Base-by-base conservation (phyloP, 2,888 invertebrate genomes). In the Melieria omissa region DNA sequence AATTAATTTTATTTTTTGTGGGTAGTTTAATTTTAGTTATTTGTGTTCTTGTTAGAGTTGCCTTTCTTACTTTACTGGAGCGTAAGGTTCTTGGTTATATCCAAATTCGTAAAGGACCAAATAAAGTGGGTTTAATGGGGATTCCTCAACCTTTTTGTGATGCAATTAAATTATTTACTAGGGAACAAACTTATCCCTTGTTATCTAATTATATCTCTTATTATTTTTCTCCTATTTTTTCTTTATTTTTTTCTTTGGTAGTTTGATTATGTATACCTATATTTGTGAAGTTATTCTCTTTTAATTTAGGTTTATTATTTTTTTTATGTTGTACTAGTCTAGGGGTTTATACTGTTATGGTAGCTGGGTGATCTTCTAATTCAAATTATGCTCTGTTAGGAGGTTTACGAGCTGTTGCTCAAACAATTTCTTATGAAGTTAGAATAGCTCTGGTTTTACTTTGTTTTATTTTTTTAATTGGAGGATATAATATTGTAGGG, bases 371-470 rank as follows among this genome's bases (percentile, higher is more conserved):
- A 82, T 88, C 92, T 77, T 93, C 92, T 9, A 93, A 93, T 89
- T 93, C 92, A 68, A 91, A 90, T 88, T 93, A 93, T 91, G 86
- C 92, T 55, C 88, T 93, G 83, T 89, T 93, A 81, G 92, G 93
- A 0, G 89, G 90, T 0, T 87, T 93, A 76, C 92, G 93, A 0
- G 88, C 90, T 1, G 89, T 93, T 0, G 91, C 92, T 85, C 93
- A 93, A 86, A 92, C 91, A 72, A 91, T 93, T 90, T 93, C 92
- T 82, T 93, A 93, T 90, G 93, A 93, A 86, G 91, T 93, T 52
- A 91, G 91, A 14, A 89, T 93, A 82, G 85, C 89, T 82, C 89
- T 93, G 82, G 89, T 92, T 88, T 88, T 93, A 84, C 83, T 91
- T 82, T 89, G 88, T 73, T 88, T 89, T 84, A 82, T 91, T 83